Evolutionary conservation across 2,113 vertebrate genomes (phyloP), one percentile per base, ranked within the genome.

Genomic region (Atractosteus spatula): DNA sequence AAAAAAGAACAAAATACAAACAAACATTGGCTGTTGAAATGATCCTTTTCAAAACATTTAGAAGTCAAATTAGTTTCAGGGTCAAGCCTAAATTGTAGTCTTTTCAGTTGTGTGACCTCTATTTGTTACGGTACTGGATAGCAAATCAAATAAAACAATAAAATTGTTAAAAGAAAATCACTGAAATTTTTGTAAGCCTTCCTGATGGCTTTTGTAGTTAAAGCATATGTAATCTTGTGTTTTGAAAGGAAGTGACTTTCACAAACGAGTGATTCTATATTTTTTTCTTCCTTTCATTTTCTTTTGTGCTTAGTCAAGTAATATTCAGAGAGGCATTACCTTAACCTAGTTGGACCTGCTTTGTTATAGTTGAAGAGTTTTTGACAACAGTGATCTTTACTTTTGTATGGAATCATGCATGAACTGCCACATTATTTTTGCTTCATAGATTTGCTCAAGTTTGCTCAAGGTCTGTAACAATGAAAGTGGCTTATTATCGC

Each of bases 141-240:
- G 82, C 72, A 84, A 89, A 87, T 87, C 84, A 88, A 90, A 89
- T 85, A 81, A 83, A 87, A 89, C 84, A 90, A 90, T 81, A 84
- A 72, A 73, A 71, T 76, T 69, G 41, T 81, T 77, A 86, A 79
- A 78, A 82, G 77, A 85, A 75, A 83, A 80, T 86, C 83, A 89
- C 77, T 69, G 51, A 66, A 76, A 80, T 84, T 88, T 79, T 73
- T 72, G 78, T 80, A 89, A 90, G 82, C 80, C 81, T 81, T 79
- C n/a, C 70, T 88, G 82, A 88, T 72, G 86, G 76, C 82, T 68
- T 82, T 88, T 89, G 84, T 85, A 55, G 71, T 77, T 77, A 74
- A 78, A 78, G 79, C 81, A 81, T 86, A 85, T 80, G 75, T 82
- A 81, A 80, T 79, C 78, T 81, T 29, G 84, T 71, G 78, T 80